Conservation (phyloP, 2,797 vertebrate genomes). For the Pangasius mekongensis region DNA sequence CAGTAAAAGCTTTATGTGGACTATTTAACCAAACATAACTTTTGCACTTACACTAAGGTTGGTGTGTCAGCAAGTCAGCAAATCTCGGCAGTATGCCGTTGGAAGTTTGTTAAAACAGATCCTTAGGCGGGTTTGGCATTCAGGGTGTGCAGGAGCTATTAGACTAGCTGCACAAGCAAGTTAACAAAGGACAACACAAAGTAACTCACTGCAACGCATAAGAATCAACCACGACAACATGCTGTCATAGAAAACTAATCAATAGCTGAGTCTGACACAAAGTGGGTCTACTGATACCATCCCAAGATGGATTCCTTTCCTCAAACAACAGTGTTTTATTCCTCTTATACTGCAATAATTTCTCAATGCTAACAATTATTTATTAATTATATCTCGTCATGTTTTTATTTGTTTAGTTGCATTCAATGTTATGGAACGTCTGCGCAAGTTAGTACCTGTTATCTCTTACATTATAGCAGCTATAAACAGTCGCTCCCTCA, state of each 20-base stretch:
- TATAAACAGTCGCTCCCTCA: background rate
- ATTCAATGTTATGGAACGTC: background rate
- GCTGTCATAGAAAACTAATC: background rate
- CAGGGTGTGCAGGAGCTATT: background rate
- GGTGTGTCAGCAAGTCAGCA: conserved; percentile 20
- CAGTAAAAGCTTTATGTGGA: background rate
- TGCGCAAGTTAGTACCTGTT: background rate
- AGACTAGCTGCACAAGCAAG: background rate
- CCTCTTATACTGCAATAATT: background rate
- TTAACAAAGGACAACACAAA: background rate
- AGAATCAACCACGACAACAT: background rate
- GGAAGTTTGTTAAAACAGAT: conserved; percentile 36
- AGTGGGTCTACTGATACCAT: too few relatives aligned
- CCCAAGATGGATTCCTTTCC: background rate
- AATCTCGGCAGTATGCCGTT: background rate
- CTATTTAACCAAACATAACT: background rate
- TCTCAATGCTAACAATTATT: background rate
- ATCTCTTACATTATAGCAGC: background rate
- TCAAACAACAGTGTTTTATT: background rate
- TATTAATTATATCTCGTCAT: background rate
- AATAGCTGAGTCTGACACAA: background rate
- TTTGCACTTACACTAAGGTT: background rate
- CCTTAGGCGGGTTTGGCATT: conserved; percentile 33
- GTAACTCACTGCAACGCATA: background rate
- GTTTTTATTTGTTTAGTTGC: background rate